These are phyloP conservation scores for Nesoenas mayeri DNA, from an alignment of 2,113 vertebrate genomes.

Conservation along the genomic window DNA sequence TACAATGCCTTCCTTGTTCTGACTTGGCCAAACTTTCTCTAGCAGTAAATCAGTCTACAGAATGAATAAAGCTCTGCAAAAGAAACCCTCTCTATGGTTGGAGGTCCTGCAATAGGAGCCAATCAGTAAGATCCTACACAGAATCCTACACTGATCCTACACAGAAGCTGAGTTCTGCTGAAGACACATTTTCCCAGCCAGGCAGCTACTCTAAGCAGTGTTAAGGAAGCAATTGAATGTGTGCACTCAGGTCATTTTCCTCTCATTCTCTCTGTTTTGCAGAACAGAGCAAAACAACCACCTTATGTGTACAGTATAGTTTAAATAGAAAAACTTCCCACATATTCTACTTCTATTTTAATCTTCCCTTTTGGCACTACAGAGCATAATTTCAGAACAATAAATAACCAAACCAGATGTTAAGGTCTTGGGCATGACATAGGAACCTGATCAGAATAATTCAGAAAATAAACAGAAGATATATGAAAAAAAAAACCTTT, in stretches of 20 bases:
- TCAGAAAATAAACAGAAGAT: not conserved
- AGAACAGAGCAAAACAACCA: not conserved
- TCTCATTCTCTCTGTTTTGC: not conserved
- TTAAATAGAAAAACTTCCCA: not conserved
- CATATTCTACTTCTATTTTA: not conserved
- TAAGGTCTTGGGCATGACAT: not conserved
- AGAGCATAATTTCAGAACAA: not conserved
- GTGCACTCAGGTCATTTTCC: not conserved
- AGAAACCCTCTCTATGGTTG: not conserved
- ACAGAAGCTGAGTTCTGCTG: not conserved
- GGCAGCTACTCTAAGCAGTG: not conserved
- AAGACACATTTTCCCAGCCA: not conserved
- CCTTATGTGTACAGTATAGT: not conserved
- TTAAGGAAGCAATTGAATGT: not conserved
- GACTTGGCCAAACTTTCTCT: not conserved
- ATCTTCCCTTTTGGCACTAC: not conserved
- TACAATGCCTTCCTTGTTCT: not conserved
- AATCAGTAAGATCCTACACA: not conserved
- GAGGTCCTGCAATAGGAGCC: not conserved
- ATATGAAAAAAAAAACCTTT: not conserved
- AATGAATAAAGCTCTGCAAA: not conserved
- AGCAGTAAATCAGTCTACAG: not conserved
- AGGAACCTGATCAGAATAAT: not conserved
- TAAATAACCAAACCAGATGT: not conserved
- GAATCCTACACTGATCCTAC: not conserved